These are phyloP conservation scores for Cheilosia scutellata DNA, from an alignment of 2,888 invertebrate genomes.

Conservation along the genomic window DNA sequence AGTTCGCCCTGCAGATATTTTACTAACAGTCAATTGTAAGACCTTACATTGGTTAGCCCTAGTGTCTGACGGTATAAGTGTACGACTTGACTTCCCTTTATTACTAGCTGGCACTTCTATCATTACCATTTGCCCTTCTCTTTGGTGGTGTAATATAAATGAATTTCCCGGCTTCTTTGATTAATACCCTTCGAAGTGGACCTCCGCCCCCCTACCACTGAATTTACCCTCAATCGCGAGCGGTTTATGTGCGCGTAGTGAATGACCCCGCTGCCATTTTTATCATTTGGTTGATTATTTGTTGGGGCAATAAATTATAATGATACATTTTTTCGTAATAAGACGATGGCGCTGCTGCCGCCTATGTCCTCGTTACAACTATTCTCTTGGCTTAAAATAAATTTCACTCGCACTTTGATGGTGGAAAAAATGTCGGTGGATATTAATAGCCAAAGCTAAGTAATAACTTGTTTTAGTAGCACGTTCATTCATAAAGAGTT, in stretches of 20 bases:
- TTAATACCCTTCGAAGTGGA: conserved; percentile 37
- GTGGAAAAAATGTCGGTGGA: conserved; percentile 6
- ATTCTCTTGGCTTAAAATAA: neutral
- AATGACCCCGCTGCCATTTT: conserved; percentile 36
- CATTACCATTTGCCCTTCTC: neutral
- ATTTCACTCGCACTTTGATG: neutral
- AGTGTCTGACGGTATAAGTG: conserved; percentile 1
- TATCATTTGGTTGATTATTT: conserved; percentile 54
- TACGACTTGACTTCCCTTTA: conserved; percentile 3
- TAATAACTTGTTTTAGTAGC: neutral
- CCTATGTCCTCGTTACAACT: neutral
- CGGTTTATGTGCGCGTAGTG: conserved; percentile 35
- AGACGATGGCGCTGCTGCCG: conserved; percentile 5
- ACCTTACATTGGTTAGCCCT: conserved; percentile 5
- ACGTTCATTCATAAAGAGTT: conserved; percentile 9
- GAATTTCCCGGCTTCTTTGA: conserved; percentile 36
- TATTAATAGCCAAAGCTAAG: conserved; percentile 8
- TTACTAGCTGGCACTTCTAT: neutral
- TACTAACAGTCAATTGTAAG: neutral
- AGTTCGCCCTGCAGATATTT: conserved; percentile 1
- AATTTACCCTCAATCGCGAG: conserved; percentile 24
- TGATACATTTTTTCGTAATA: conserved; percentile 42
- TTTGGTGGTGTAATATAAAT: conserved; percentile 13
- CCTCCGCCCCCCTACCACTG: neutral
- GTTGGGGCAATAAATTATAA: conserved; percentile 48